Evolutionary conservation across 1,140 invertebrate genomes (phyloP), one percentile per base, ranked within the genome.

Genomic region (Zaprionus tsacasi): DNA sequence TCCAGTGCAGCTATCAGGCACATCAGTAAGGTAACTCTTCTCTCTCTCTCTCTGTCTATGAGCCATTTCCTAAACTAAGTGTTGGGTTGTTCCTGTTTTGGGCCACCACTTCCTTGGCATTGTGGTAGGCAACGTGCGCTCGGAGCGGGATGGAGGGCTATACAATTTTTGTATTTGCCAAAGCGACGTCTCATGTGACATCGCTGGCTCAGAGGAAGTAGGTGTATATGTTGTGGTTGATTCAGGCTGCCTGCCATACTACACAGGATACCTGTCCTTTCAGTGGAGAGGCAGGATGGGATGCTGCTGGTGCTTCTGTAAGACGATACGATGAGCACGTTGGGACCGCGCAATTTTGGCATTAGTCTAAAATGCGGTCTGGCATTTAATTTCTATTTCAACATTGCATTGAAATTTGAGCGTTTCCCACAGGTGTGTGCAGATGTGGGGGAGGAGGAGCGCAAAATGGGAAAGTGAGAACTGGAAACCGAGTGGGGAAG

Each of bases 221-320:
- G 86, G 86, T 89, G 86, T 90, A 91, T 70, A 89, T 89, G 86
- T 89, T 89, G 87, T 89, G 86, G 86, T 89, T 89, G 86, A 89
- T 89, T 91, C 72, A 76, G 58, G 59, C 56, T 71, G 77, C 71
- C 65, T 52, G 60, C 57, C 61, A 64, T 35, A 57, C 6, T 35
- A 57, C 6, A 57, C 36, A 57, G 71, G 58, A 81, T 81, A 59
- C 69, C 64, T 69, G 71, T 63, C 33, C 58, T 48, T 65, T 63
- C 71, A 61, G 45, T 59, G 38, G 30, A 57, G 43, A 13, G 27
- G 61, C 21, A 17, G 17, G 40, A 40, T 63, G 61, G 87, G 68
- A 82, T 76, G 81, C 27, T 30, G 27, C 6, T 30, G 76, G 48
- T 67, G 21, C 25, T 66, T 33, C 63, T 61, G 82, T 82, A 89